Conservation (phyloP, 2,888 invertebrate species). For the Drosophila stalkeri region DNA sequence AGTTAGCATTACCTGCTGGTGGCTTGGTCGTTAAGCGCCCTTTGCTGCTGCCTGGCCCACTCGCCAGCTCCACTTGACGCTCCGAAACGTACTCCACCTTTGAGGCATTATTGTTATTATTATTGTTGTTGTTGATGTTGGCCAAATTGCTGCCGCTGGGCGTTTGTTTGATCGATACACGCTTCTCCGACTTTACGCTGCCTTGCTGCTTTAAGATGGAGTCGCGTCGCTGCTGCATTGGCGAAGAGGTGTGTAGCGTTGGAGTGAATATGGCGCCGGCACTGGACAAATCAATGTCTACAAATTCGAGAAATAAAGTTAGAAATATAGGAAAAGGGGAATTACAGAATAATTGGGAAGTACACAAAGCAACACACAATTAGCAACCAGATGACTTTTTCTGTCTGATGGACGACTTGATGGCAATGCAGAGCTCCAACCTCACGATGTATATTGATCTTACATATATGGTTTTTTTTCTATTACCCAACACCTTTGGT, state of each 20-base stretch:
- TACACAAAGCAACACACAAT: slow-evolving; percentile 28
- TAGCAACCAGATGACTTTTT: slow-evolving; percentile 8
- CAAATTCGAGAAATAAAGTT: slow-evolving; percentile 42
- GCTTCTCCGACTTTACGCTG: slow-evolving; percentile 83
- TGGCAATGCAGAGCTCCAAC: slow-evolving; percentile 11
- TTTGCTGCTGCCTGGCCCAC: slow-evolving; percentile 56
- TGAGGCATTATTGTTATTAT: slow-evolving; percentile 56
- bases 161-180: slow-evolving; percentile 83
- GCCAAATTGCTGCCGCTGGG: slow-evolving; percentile 47
- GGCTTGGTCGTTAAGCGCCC: slow-evolving; percentile 71
- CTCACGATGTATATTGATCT: not conserved
- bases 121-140: slow-evolving; percentile 58
- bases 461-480: slow-evolving; percentile 12
- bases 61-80: slow-evolving; percentile 54
- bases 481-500: slow-evolving; percentile 25
- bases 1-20: slow-evolving; percentile 73
- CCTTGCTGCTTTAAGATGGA: slow-evolving; percentile 85
- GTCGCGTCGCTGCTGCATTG: slow-evolving; percentile 81
- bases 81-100: slow-evolving; percentile 84
- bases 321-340: not conserved
- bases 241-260: slow-evolving; percentile 68
- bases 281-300: slow-evolving; percentile 62
- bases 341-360: not conserved
- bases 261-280: slow-evolving; percentile 59
- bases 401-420: slow-evolving; percentile 4